Base-by-base conservation (phyloP, 2,797 vertebrate genomes). In the Pelodytes ibericus region DNA sequence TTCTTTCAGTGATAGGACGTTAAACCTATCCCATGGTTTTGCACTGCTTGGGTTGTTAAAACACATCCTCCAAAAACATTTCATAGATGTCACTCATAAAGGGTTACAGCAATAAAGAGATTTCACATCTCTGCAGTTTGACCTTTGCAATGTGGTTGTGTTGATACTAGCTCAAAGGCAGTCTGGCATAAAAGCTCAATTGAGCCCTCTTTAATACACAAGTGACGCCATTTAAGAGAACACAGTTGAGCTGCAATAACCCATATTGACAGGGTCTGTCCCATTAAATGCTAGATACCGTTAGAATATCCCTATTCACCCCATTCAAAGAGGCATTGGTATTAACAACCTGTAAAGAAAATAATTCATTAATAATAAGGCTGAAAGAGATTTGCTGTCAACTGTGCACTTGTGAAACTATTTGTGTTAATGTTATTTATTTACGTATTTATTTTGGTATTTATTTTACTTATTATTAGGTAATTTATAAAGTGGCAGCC, bases 391-490 rank as follows among this genome's bases (percentile, higher is more conserved):
- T n/a, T n/a, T n/a, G n/a, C n/a, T n/a, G 49, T 18, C n/a, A 31
- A 26, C 16, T n/a, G 4, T 71, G 49, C 51, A 58, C 20, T 66
- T 47, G 26, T 57, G n/a, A 36, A 25, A 22, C 47, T 29, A 41
- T 57, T 64, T 62, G 36, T 60, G 26, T 9, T 39, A 30, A 36
- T 59, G 16, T 3, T 71, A 18, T 51, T 75, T 60, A 64, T 41
- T 57, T 71, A 59, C 11, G 63, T 67, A 73, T 72, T 62, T 74
- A 79, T 73, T 36, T 61, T 36, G 36, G n/a, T 57, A 58, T 78
- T 60, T 78, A 66, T 72, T 60, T 64, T 26, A 71, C 60, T 66
- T 58, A 69, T 61, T 72, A 25, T 67, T 53, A n/a, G 44, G 11
- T 69, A 31, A 53, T 69, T 53, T 53, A 69, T 57, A 24, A 69